These are phyloP conservation scores for Metaphire vulgaris DNA, from an alignment of 1,140 invertebrate species.

Conservation along the genomic window DNA sequence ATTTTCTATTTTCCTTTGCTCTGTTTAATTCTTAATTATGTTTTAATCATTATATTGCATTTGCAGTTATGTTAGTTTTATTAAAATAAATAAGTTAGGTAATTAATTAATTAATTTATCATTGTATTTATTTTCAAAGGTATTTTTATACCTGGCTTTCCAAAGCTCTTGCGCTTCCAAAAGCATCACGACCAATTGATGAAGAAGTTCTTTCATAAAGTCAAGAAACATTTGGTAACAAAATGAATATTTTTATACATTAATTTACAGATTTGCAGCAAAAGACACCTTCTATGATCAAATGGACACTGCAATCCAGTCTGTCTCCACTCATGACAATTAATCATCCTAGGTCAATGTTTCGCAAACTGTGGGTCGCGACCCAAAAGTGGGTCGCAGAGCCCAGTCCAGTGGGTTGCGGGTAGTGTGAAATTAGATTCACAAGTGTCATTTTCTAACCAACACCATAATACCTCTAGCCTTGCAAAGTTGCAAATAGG, in stretches of 20 bases:
- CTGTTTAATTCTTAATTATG: background rate
- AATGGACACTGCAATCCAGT: background rate
- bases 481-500: too few species aligned
- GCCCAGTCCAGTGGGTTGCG: too few species aligned
- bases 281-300: background rate
- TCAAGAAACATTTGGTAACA: slow-evolving; percentile 79
- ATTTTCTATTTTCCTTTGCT: background rate
- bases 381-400: too few species aligned
- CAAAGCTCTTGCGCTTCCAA: slow-evolving; percentile 87
- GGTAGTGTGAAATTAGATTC: too few species aligned
- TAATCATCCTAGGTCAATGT: background rate
- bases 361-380: background rate
- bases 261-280: slow-evolving; percentile 3
- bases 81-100: background rate
- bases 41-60: background rate
- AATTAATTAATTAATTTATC: background rate
- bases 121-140: slow-evolving; percentile 44
- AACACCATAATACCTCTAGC: too few species aligned
- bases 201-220: slow-evolving; percentile 84
- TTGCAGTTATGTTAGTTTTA: background rate
- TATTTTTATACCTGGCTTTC: slow-evolving; percentile 95
- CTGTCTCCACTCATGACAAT: background rate
- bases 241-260: background rate
- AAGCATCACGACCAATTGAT: slow-evolving; percentile 95
- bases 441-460: too few species aligned